Evolutionary conservation across 1,140 invertebrate species (phyloP).

Genomic region (Sitodiplosis mosellana): DNA sequence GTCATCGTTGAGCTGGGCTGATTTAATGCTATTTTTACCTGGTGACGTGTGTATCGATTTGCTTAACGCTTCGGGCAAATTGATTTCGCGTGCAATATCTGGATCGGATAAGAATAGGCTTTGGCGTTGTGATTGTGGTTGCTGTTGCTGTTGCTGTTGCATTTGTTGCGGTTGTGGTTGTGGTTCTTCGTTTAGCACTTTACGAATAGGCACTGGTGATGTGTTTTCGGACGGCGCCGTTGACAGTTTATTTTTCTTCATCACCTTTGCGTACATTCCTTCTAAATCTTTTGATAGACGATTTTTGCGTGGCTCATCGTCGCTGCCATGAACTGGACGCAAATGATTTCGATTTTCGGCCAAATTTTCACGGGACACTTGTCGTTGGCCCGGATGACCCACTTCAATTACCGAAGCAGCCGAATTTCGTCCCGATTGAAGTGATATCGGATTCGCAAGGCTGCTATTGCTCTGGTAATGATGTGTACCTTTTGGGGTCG

Average conservation of each 20-base stretch:
- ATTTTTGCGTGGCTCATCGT: conserved; percentile 40
- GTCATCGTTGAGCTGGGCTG: conserved; percentile 15
- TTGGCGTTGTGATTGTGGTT: conserved; percentile 1
- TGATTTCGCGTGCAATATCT: neutral
- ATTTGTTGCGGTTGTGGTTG: too few relatives aligned
- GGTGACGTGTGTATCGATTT: conserved; percentile 13
- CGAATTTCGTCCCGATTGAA: conserved; percentile 21
- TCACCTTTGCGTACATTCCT: conserved; percentile 67
- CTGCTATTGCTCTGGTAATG: conserved; percentile 16
- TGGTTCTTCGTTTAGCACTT: conserved; percentile 22
- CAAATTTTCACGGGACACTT: conserved; percentile 19
- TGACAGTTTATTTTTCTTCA: conserved; percentile 23
- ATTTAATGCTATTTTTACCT: conserved; percentile 28
- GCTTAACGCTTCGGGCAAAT: neutral
- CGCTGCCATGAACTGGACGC: conserved; percentile 23
- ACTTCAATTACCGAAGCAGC: conserved; percentile 24
- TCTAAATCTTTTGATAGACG: conserved; percentile 48
- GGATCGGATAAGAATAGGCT: neutral
- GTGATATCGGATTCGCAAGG: conserved; percentile 17
- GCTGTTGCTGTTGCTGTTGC: too few relatives aligned
- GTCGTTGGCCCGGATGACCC: conserved; percentile 5
- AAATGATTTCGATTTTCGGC: conserved; percentile 23
- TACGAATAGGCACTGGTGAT: conserved; percentile 22
- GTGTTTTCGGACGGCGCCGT: conserved; percentile 16
- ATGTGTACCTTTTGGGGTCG: conserved; percentile 36